phyloP scores from a whole-genome alignment of 2,888 invertebrate genomes.

The Dryobotodes eremita region DNA sequence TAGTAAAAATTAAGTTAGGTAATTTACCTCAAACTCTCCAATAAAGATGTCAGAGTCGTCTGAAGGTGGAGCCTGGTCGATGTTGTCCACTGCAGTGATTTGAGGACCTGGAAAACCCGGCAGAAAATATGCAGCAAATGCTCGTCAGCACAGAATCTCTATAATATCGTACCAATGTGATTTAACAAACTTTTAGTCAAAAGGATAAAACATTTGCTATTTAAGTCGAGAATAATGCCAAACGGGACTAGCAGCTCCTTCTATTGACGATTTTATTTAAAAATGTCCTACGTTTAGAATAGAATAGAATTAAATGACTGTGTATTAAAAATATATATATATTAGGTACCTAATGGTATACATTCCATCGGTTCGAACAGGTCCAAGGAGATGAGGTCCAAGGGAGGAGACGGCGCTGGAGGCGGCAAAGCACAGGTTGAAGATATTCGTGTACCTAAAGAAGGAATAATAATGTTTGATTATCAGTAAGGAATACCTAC shows the following conservation, averaged over 20 bases:
- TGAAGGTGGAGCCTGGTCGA: slow-evolving; percentile 80
- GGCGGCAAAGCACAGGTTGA: slow-evolving; percentile 78
- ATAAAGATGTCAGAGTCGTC: slow-evolving; percentile 87
- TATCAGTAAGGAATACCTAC: too few relatives aligned
- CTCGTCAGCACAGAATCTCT: not conserved
- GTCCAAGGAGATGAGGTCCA: slow-evolving; percentile 85
- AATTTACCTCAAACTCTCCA: slow-evolving; percentile 82
- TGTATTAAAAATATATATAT: too few relatives aligned
- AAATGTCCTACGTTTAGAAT: too few relatives aligned
- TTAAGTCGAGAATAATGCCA: not conserved
- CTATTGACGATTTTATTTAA: slow-evolving; percentile 6
- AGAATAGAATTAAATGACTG: too few relatives aligned
- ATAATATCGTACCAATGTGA: not conserved
- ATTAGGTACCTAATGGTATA: slow-evolving; percentile 80
- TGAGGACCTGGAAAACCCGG: slow-evolving; percentile 82
- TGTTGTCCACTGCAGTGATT: slow-evolving; percentile 84
- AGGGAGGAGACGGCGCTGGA: slow-evolving; percentile 82
- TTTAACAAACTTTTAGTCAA: not conserved
- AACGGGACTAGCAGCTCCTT: slow-evolving; percentile 14
- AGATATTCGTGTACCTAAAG: slow-evolving; percentile 70
- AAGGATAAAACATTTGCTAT: not conserved
- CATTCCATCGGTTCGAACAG: slow-evolving; percentile 87
- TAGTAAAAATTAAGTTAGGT: not conserved
- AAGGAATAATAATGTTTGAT: not conserved
- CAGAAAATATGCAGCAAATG: not conserved